phyloP scores from a whole-genome alignment of 2,113 vertebrate genomes.

The Axis porcinus region DNA sequence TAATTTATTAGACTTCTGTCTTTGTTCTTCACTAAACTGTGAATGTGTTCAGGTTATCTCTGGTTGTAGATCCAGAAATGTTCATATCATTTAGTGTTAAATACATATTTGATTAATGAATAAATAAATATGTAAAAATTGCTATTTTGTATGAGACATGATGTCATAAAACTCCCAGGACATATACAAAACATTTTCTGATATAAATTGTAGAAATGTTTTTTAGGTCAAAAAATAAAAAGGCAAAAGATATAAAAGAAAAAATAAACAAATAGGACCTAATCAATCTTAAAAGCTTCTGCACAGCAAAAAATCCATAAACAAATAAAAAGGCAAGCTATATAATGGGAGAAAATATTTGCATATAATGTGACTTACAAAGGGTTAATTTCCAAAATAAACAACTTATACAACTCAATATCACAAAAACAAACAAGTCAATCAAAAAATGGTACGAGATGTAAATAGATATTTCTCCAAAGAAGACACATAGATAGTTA shows the following conservation, averaged over 20 bases:
- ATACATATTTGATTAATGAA: background rate
- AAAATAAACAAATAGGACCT: background rate
- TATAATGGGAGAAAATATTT: background rate
- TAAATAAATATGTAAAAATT: background rate
- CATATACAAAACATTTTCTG: background rate
- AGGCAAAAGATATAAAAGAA: background rate
- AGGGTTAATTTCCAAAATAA: background rate
- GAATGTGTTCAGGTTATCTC: background rate
- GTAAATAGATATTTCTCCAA: background rate
- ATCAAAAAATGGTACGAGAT: background rate
- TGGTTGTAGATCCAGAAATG: background rate
- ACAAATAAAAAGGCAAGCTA: background rate
- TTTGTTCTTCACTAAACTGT: background rate
- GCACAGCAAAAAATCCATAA: background rate
- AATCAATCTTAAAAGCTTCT: background rate
- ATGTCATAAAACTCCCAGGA: background rate
- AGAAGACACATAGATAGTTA: background rate
- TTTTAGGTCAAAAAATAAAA: background rate
- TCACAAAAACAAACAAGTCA: background rate
- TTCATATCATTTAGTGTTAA: background rate
- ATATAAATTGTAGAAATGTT: background rate
- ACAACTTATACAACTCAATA: background rate
- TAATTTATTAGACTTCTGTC: background rate
- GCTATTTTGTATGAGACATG: background rate
- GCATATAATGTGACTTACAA: background rate